Evolutionary conservation across 2,888 invertebrate species (phyloP), one percentile per base, ranked within the genome.

Genomic region (Netelia virgata): DNA sequence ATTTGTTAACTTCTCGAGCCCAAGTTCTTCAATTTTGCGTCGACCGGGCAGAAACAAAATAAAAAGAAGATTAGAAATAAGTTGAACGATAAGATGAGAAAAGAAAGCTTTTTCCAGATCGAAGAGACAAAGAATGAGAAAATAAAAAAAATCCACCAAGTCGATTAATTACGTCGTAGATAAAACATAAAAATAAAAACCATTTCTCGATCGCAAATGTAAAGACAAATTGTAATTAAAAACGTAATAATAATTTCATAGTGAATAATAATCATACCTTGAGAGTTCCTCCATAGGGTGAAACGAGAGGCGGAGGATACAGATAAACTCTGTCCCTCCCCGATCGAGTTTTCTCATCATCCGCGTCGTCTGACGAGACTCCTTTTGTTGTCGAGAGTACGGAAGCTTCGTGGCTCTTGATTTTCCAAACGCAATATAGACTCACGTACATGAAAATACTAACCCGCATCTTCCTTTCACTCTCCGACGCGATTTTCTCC

Each of bases 261-360:
- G n/a, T 53, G 3, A 53, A 53, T 53, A 16, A n/a, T n/a, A 57
- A 14, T 63, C 57, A 86, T 92, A 95, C 95, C 95, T 95, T 95
- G 77, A 94, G 94, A 47, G 94, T 95, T 6, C 93, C 95, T 76
- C 95, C 95, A 86, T 94, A 94, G 0, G 95, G 95, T 88, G 94
- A 95, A 0, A 95, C 94, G 8, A 95, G 87, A 0, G 95, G 95
- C 3, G 95, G 86, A 9, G 92, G 89, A 86, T 94, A 85, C 64
- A 90, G 75, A 55, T 88, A 76, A 66, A 80, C 77, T 69, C 79
- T 74, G 23, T 63, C 61, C 75, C 76, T 76, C 9, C 47, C 50
- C 20, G 66, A 68, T 63, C 70, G 64, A 59, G 57, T 83, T 90
- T 85, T 66, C 87, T 89, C 75, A 86, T 85, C 43, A 10, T 47